Conservation (phyloP, 2,113 vertebrate genomes). For the Phoenicopterus ruber region DNA sequence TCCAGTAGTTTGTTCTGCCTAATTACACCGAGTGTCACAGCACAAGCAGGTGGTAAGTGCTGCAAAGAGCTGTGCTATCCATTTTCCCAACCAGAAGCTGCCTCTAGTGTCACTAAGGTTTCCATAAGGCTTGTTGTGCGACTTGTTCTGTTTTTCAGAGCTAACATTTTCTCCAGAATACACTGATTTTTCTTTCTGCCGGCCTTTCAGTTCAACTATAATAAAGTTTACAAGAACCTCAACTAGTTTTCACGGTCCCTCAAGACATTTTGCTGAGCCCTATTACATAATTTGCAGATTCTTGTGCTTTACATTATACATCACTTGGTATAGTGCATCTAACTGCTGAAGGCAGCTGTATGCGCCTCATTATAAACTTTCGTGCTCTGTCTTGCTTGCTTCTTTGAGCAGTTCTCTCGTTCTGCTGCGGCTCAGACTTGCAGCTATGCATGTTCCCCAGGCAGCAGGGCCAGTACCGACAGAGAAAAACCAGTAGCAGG, state of each 20-base stretch:
- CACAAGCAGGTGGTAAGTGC: neutral
- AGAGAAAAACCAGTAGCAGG: neutral
- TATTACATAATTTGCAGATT: neutral
- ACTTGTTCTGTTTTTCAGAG: neutral
- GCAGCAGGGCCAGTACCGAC: neutral
- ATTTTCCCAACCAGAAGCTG: neutral
- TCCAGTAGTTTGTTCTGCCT: neutral
- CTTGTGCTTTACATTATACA: neutral
- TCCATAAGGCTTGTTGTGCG: neutral
- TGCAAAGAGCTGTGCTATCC: neutral
- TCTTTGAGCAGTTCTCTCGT: neutral
- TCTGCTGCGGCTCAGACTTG: neutral
- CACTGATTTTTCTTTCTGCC: neutral
- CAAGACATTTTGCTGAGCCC: neutral
- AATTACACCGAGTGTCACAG: neutral
- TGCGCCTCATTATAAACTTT: neutral
- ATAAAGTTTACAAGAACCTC: neutral
- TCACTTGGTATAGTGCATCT: neutral
- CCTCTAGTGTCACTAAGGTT: neutral
- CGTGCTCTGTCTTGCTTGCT: neutral
- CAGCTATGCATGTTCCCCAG: neutral
- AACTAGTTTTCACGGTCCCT: neutral
- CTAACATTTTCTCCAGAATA: neutral
- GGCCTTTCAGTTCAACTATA: neutral
- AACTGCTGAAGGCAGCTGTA: conserved; percentile 1